Conservation (phyloP, 1,140 invertebrate genomes). For the Drosophila azteca region DNA sequence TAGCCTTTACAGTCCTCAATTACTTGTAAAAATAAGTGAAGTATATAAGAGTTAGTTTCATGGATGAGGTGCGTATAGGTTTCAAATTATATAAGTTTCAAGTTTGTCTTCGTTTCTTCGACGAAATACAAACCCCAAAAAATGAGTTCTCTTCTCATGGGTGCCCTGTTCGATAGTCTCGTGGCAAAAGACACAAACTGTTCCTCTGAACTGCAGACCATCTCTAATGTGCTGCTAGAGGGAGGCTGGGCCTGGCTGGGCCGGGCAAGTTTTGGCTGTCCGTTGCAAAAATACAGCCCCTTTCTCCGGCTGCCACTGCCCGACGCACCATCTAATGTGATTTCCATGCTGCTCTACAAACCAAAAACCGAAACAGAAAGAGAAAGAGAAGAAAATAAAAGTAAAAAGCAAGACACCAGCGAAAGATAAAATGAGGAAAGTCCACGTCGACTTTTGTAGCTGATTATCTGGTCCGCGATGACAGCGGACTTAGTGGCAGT, state of each 20-base stretch:
- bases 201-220: too few relatives aligned
- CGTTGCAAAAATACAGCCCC: constrained; percentile 24
- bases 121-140: too few relatives aligned
- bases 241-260: constrained; percentile 9
- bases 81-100: too few relatives aligned
- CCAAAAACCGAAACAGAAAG: constrained; percentile 9
- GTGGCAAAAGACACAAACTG: too few relatives aligned
- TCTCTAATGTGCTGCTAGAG: not conserved
- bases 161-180: too few relatives aligned
- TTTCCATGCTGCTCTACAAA: constrained; percentile 35
- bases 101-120: too few relatives aligned
- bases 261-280: constrained; percentile 34
- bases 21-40: too few relatives aligned
- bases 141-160: too few relatives aligned
- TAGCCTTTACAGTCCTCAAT: too few relatives aligned
- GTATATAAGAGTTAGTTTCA: too few relatives aligned
- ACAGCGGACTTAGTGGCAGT: constrained; percentile 53
- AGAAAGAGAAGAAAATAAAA: not conserved
- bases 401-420: constrained; percentile 17
- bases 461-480: constrained; percentile 69
- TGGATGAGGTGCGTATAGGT: too few relatives aligned
- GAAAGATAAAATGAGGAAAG: constrained; percentile 46
- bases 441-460: constrained; percentile 52
- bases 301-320: not conserved
- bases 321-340: constrained; percentile 42